phyloP scores from a whole-genome alignment of 2,888 invertebrate genomes.

The Eupelmus urozonus region DNA sequence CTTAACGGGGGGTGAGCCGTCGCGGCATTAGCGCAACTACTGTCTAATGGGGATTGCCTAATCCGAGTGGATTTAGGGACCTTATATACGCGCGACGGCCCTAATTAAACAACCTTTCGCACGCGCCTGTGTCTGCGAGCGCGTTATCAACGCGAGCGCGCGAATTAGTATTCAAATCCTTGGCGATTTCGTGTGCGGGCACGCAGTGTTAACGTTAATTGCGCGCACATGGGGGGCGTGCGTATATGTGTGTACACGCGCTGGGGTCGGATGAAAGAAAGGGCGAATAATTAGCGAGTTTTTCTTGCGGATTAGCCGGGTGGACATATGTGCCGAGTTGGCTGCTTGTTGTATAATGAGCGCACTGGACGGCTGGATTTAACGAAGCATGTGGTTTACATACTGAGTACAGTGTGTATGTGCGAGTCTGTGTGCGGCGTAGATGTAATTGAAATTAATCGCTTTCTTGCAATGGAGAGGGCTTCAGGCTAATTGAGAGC shows the following conservation, averaged over 20 bases:
- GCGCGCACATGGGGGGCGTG: slow-evolving; percentile 23
- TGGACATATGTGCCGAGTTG: not conserved
- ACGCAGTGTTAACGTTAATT: slow-evolving; percentile 35
- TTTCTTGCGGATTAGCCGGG: not conserved
- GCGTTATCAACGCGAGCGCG: slow-evolving; percentile 17
- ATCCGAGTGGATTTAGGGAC: slow-evolving; percentile 56
- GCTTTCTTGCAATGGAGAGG: slow-evolving; percentile 3
- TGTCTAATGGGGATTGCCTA: slow-evolving; percentile 52
- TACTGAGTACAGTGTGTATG: not conserved
- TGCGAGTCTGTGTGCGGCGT: not conserved
- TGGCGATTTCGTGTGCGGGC: slow-evolving; percentile 20
- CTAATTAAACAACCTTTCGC: slow-evolving; percentile 54
- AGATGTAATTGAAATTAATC: slow-evolving; percentile 22
- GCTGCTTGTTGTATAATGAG: not conserved
- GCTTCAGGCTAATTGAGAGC: not conserved
- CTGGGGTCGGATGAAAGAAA: not conserved
- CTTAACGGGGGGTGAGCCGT: slow-evolving; percentile 26
- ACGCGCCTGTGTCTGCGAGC: not conserved
- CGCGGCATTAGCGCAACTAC: slow-evolving; percentile 17
- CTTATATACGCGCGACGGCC: slow-evolving; percentile 35
- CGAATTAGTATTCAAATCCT: slow-evolving; percentile 57
- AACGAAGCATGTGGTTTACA: too few relatives aligned
- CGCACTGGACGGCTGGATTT: not conserved
- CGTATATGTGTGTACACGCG: not conserved
- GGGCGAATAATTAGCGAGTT: slow-evolving; percentile 12